Conservation (phyloP, 2,797 vertebrate species). For the Rhadinocentrus ornatus region DNA sequence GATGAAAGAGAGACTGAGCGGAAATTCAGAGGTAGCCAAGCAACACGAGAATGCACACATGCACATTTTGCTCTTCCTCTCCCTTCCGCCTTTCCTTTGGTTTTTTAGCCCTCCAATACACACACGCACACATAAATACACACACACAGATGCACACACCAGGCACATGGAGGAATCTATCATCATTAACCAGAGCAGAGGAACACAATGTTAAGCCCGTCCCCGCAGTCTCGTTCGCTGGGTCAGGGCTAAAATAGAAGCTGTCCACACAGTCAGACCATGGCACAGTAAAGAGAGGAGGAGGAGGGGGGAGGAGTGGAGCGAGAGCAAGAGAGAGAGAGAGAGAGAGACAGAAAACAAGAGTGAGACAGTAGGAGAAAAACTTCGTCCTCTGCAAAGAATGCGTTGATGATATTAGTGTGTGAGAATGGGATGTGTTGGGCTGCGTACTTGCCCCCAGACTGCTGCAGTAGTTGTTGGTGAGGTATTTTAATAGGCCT, state of each 20-base stretch:
- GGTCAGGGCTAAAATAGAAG: conserved; percentile 73
- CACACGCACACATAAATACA: conserved; percentile 31
- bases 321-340: not conserved
- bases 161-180: conserved; percentile 59
- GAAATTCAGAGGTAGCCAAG: conserved; percentile 80
- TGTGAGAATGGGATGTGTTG: conserved; percentile 56
- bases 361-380: conserved; percentile 27
- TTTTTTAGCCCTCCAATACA: conserved; percentile 51
- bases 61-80: conserved; percentile 72
- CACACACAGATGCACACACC: conserved; percentile 34
- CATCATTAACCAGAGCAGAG: conserved; percentile 70
- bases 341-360: conserved; percentile 10
- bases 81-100: conserved; percentile 58
- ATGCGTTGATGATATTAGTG: conserved; percentile 51
- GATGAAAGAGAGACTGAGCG: conserved; percentile 72
- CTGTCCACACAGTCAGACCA: conserved; percentile 65
- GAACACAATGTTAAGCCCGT: conserved; percentile 76
- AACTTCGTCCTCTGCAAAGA: conserved; percentile 31
- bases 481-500: conserved; percentile 81
- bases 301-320: not conserved
- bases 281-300: conserved; percentile 38
- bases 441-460: conserved; percentile 53
- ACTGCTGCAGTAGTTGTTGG: conserved; percentile 75
- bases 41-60: conserved; percentile 74
- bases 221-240: conserved; percentile 61